A percentile compares a stretch with the other conserved stretches of the same genome.
phyloP scores from a whole-genome alignment of 2,797 vertebrate genomes.

The Choloepus didactylus region DNA sequence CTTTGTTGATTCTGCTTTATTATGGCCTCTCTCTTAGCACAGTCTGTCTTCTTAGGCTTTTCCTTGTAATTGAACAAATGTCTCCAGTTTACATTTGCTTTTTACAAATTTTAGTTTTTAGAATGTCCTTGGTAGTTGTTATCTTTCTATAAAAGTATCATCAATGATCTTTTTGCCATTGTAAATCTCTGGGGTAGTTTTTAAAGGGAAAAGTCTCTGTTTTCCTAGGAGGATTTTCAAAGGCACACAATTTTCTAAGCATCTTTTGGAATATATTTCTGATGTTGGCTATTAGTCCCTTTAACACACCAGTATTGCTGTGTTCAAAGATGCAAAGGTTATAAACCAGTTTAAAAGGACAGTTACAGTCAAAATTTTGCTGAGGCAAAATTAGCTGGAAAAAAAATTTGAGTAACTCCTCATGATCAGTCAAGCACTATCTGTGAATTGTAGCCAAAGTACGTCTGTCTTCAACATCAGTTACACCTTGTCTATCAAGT shows the following conservation, averaged over 20 bases:
- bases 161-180: background rate
- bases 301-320: background rate
- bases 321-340: background rate
- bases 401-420: background rate
- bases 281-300: background rate
- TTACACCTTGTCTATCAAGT: background rate
- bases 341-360: background rate
- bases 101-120: conserved; percentile 12
- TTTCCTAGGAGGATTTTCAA: background rate
- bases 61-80: background rate
- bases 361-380: background rate
- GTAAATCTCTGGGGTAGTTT: background rate
- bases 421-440: background rate
- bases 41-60: background rate
- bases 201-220: background rate
- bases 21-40: background rate
- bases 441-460: background rate
- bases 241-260: background rate
- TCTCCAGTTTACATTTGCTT: background rate
- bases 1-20: background rate
- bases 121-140: background rate
- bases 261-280: background rate
- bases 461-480: background rate
- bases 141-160: background rate
- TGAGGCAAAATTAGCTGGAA: background rate